phyloP scores from a whole-genome alignment of 2,888 invertebrate genomes.

The Pyrochroa serraticornis region DNA sequence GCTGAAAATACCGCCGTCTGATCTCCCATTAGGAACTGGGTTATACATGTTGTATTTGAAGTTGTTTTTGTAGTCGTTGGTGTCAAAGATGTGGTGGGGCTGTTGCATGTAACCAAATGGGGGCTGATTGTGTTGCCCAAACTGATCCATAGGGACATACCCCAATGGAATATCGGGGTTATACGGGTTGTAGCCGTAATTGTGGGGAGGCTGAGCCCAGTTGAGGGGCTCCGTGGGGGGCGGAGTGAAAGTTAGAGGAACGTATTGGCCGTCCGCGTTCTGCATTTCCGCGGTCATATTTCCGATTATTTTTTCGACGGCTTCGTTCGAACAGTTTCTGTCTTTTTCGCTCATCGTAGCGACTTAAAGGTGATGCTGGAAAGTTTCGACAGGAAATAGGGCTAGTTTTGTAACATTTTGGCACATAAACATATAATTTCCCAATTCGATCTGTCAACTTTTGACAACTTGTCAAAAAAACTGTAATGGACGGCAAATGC shows the following conservation, averaged over 20 bases:
- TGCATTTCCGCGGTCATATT: constrained; percentile 66
- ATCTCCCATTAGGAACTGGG: constrained; percentile 39
- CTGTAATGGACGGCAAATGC: too few species aligned
- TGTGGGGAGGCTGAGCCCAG: constrained; percentile 43
- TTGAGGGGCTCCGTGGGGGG: constrained; percentile 43
- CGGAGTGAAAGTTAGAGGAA: constrained; percentile 60
- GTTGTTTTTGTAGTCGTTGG: constrained; percentile 28
- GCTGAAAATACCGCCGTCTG: constrained; percentile 40
- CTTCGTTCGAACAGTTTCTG: constrained; percentile 48
- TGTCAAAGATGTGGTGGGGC: constrained; percentile 28
- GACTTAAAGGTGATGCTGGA: not conserved
- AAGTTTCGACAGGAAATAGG: not conserved
- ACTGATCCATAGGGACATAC: constrained; percentile 22
- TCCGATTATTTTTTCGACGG: constrained; percentile 65
- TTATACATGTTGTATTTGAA: constrained; percentile 42
- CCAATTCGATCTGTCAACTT: constrained; percentile 28
- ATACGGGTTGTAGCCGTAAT: constrained; percentile 43
- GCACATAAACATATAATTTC: constrained; percentile 42
- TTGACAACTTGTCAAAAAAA: constrained; percentile 26
- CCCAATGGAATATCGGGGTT: constrained; percentile 30
- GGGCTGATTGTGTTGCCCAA: constrained; percentile 23
- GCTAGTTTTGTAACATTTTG: constrained; percentile 39
- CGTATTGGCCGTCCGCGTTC: constrained; percentile 64
- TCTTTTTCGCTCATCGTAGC: constrained; percentile 51
- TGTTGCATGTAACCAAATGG: constrained; percentile 41